Base-by-base conservation (phyloP, 1,140 invertebrate species). In the Caenorhabditis remanei region DNA sequence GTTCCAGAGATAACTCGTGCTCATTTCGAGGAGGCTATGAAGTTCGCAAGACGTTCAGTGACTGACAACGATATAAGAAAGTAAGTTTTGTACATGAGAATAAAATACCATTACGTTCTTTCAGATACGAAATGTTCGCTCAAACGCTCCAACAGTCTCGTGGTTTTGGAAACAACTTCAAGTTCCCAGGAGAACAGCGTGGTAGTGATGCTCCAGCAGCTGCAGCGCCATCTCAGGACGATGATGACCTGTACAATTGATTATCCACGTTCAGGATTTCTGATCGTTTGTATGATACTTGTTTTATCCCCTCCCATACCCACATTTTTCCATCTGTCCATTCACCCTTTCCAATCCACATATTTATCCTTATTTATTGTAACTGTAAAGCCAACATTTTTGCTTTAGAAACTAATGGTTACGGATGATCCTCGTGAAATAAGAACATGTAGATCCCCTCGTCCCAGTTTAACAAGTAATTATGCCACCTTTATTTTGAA, bases 1-100 rank as follows among this genome's bases (percentile, higher is more conserved):
- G 98, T 99, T 86, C 97, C 98, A 71, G 97, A 99, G 94, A 98
- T 99, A 89, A 96, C 96, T 48, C 94, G 96, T 90, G 96, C 96
- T 89, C 97, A 99, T 93, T 99, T 99, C 94, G 98, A 99, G 94
- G 97, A 99, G 46, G 97, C 98, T 0, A 99, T 99, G 98, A 97
- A 97, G 94, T 98, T 96, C 94, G 98, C 98, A 86, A 95, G 98
- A 82, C 95, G 97, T 14, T 88, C 87, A 21, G 87, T 88, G 9
- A 67, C 87, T 6, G 87, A 88, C 48, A 88, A 88, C 16, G 87
- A 88, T 40, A 88, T 88, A 67, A 85, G 83, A 83, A 88, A 79
- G 87, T 88, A 43, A 79, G 87, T 67, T 32, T 48, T 48, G n/a
- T 40, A 43, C 13, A 40, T 61, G 8, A 24, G n/a, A n/a, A 8